Base-by-base conservation (phyloP, 2,113 vertebrate species). In the Psettodes erumei region DNA sequence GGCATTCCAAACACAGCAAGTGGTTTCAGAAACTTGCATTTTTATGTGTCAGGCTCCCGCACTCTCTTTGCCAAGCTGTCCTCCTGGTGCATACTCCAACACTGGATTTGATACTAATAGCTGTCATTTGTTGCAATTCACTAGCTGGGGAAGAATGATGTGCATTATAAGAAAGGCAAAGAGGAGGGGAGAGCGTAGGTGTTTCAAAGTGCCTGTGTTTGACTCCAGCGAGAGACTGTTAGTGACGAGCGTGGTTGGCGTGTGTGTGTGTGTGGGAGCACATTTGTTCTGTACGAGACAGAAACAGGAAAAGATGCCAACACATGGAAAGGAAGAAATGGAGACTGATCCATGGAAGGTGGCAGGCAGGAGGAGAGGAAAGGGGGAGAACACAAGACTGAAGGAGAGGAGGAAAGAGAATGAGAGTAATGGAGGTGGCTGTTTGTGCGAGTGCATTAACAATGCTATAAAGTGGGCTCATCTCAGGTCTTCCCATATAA, bases 371-470 rank as follows among this genome's bases (percentile, higher is more conserved):
- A 81, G 75, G 78, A 82, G 67, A 59, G n/a, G 71, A 65, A 77
- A 61, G 63, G 28, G 65, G 25, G 40, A 58, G 63, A 80, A 70
- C 58, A 58, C 42, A 65, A 67, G 70, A 61, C 63, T 54, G 40
- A 71, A 62, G 69, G 65, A 75, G 50, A 81, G 40, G 66, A 81
- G 64, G 74, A 54, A 81, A 54, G 81, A 71, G 83, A 82, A 85
- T 68, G 75, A 87, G 87, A 89, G 84, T 84, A 87, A 87, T 90
- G 78, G 88, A 8, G 94, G 93, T 88, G 94, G 95, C 95, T 95
- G 96, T 98, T 97, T 97, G 95, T 96, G 96, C 92, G 95, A 96
- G 95, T 96, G 96, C 96, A 96, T 97, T 97, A 98, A 97, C 96
- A 96, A 94, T 95, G 95, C 95, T 94, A 94, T 95, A 96, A 97